phyloP scores from a whole-genome alignment of 2,797 vertebrate species.

The Nyctibius grandis region DNA sequence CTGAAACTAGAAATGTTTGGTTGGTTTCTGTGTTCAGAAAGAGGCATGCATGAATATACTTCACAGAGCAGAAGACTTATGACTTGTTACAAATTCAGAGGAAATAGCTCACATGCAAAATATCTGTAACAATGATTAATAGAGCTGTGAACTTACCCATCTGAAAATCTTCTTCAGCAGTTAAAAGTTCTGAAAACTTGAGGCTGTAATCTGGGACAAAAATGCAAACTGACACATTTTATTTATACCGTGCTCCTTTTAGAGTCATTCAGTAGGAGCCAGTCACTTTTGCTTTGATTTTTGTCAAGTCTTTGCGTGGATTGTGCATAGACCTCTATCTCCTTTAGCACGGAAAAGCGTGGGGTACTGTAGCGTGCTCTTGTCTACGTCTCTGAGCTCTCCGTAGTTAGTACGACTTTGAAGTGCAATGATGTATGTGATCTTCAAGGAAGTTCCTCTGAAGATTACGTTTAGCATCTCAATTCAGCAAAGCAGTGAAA shows the following conservation, averaged over 20 bases:
- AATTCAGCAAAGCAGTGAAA: neutral
- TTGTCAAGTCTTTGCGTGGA: neutral
- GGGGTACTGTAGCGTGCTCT: neutral
- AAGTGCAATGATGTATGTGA: neutral
- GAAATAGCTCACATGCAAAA: neutral
- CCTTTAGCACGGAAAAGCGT: neutral
- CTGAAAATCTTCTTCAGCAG: neutral
- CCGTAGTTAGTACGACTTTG: neutral
- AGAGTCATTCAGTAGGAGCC: neutral
- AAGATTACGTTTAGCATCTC: neutral
- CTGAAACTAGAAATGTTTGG: neutral
- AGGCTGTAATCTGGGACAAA: neutral
- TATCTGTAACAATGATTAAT: neutral
- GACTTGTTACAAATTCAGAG: neutral
- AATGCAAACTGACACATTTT: neutral
- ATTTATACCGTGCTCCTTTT: neutral
- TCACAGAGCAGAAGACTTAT: neutral
- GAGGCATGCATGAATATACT: neutral
- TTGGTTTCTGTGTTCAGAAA: neutral
- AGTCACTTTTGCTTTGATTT: neutral
- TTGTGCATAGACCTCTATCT: neutral
- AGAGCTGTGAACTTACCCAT: neutral
- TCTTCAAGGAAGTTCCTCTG: neutral
- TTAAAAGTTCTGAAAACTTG: neutral
- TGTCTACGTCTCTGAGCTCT: neutral